Percentiles rank a stretch among this genome's conserved stretches.
phyloP scores from a whole-genome alignment of 1,140 invertebrate species.

The Drosophila baimaii region DNA sequence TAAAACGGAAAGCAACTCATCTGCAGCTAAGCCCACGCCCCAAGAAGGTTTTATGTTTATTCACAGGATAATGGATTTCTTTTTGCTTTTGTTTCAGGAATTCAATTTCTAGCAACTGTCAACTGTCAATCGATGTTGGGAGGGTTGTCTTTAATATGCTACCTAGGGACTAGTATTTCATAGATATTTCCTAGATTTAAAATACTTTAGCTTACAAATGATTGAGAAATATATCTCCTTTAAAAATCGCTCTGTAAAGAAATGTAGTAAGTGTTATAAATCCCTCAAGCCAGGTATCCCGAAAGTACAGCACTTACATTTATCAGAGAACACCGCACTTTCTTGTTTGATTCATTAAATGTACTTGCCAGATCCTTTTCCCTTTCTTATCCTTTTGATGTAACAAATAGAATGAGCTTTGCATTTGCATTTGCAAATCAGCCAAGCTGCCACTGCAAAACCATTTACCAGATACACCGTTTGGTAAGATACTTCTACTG shows the following conservation, averaged over 20 bases:
- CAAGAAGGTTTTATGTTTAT: slow-evolving; percentile 33
- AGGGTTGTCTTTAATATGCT: neutral
- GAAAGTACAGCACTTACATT: too few species aligned
- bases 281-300: too few species aligned
- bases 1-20: slow-evolving; percentile 34
- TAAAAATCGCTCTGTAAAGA: neutral
- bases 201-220: neutral
- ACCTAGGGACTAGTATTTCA: neutral
- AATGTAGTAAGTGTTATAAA: neutral
- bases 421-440: slow-evolving; percentile 21
- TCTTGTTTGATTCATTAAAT: neutral
- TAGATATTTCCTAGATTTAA: neutral
- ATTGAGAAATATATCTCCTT: neutral
- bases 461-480: slow-evolving; percentile 10
- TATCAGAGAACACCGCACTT: neutral
- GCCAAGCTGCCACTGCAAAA: slow-evolving; percentile 9
- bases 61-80: slow-evolving; percentile 31
- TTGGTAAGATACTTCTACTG: neutral
- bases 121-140: neutral
- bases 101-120: slow-evolving; percentile 6
- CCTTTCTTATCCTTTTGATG: too few species aligned
- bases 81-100: slow-evolving; percentile 14
- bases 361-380: neutral
- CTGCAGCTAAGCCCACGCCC: slow-evolving; percentile 50
- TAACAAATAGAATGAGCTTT: neutral